Evolutionary conservation across 2,113 vertebrate genomes (phyloP), one percentile per base, ranked within the genome.

Genomic region (Notarius quadriscutis): DNA sequence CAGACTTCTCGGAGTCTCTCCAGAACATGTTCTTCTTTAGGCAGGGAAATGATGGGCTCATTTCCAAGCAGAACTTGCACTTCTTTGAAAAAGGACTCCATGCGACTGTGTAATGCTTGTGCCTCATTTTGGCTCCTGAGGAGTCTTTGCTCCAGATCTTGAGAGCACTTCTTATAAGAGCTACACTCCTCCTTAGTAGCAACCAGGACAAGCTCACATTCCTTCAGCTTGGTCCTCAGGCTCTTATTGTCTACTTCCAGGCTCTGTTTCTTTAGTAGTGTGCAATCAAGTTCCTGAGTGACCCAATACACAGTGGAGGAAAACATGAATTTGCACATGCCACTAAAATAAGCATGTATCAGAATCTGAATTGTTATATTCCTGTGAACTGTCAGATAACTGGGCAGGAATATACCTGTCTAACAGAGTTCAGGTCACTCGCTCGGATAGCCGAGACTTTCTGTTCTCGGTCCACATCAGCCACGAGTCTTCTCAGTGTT

Each of bases 401-500:
- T 78, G n/a, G 55, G 10, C 67, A 20, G 87, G 4, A 22, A 1
- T 55, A 17, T 96, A 98, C 97, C 96, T 96, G 92, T 91, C 80
- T 94, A 91, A 97, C 91, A 71, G 92, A 93, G 80, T 94, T 95
- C 1, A 94, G 88, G 11, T 96, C 95, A 84, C 93, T 91, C 0
- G 27, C 79, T 83, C 87, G 95, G 86, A 90, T 93, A 71, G 91
- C 86, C 15, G 93, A 91, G 63, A 93, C 96, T 80, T 91, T 92
- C 91, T 95, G 96, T 89, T 97, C 97, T 51, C 91, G 95, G 82
- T 91, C 92, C 86, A 95, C 91, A 92, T 98, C 97, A 2, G 95
- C 94, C 83, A 95, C 94, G 87, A 99, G 94, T 92, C 97, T 95
- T 93, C 94, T 90, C 84, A 97, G 95, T 0, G 96, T 98, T 92